Conservation (phyloP, 2,797 vertebrate species). For the Carduelis carduelis region DNA sequence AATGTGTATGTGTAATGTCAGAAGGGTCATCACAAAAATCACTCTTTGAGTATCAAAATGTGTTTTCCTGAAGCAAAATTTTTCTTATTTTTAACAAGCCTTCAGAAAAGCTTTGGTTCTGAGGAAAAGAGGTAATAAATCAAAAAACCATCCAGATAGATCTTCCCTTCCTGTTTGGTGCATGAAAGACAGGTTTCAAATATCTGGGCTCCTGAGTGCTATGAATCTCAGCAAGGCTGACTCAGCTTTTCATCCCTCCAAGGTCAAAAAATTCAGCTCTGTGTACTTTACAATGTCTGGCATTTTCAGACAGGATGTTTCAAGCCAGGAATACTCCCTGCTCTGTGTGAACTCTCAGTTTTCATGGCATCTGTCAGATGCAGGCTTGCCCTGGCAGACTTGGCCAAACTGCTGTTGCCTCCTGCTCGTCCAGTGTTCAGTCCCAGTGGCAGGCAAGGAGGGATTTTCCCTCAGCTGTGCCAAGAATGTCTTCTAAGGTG, state of each 20-base stretch:
- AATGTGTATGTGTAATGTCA: not conserved
- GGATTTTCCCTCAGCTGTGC: not conserved
- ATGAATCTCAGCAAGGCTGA: conserved; percentile 33
- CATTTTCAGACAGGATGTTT: not conserved
- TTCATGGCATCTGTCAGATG: not conserved
- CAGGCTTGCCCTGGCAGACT: not conserved
- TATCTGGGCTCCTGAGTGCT: not conserved
- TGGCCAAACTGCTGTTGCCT: not conserved
- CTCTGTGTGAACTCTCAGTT: not conserved
- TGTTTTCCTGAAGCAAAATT: not conserved
- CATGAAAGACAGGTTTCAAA: not conserved
- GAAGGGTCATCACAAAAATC: not conserved
- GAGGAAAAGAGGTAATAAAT: not conserved
- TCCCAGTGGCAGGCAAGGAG: not conserved
- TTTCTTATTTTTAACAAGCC: not conserved
- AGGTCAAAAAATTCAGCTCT: conserved; percentile 35
- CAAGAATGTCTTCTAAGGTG: not conserved
- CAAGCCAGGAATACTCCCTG: not conserved
- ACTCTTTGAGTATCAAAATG: not conserved
- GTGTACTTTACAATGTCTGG: not conserved
- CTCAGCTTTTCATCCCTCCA: conserved; percentile 41
- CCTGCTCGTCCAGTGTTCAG: not conserved
- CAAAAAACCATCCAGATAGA: not conserved
- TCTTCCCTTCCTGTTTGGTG: not conserved
- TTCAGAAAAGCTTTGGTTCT: not conserved